These are phyloP conservation scores for Epinotia brunnichana DNA, from an alignment of 2,888 invertebrate genomes.

Conservation along the genomic window DNA sequence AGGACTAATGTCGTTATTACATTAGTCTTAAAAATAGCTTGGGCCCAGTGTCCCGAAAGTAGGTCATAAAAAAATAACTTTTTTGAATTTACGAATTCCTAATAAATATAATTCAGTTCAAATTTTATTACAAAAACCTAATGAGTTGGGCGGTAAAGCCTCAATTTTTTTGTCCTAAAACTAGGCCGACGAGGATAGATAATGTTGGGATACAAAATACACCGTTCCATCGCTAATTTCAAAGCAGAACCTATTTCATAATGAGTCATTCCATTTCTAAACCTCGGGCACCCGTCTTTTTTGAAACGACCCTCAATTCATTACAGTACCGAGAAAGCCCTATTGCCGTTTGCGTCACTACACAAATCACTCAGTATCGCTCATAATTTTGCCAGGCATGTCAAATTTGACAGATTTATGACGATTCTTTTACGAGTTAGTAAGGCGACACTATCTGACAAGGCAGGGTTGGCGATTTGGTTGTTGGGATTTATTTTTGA, in stretches of 20 bases:
- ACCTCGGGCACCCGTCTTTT: neutral
- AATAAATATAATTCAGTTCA: too few species aligned
- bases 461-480: conserved; percentile 29
- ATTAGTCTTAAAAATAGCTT: too few species aligned
- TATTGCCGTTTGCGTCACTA: conserved; percentile 40
- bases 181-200: too few species aligned
- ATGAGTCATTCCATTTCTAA: conserved; percentile 3
- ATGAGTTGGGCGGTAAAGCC: too few species aligned
- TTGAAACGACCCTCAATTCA: conserved; percentile 17
- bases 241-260: conserved; percentile 9
- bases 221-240: neutral
- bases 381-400: conserved; percentile 70
- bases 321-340: conserved; percentile 25
- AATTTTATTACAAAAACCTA: too few species aligned
- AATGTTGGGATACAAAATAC: too few species aligned
- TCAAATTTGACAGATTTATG: conserved; percentile 76
- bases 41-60: too few species aligned
- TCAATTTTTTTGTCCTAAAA: too few species aligned
- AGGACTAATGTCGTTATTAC: too few species aligned
- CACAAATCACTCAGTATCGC: conserved; percentile 75
- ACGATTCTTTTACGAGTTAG: conserved; percentile 71
- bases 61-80: too few species aligned
- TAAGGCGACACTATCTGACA: conserved; percentile 42
- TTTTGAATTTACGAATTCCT: too few species aligned
- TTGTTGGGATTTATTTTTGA: conserved; percentile 23